Conservation (phyloP, 2,113 vertebrate species). For the Solenodon paradoxus region DNA sequence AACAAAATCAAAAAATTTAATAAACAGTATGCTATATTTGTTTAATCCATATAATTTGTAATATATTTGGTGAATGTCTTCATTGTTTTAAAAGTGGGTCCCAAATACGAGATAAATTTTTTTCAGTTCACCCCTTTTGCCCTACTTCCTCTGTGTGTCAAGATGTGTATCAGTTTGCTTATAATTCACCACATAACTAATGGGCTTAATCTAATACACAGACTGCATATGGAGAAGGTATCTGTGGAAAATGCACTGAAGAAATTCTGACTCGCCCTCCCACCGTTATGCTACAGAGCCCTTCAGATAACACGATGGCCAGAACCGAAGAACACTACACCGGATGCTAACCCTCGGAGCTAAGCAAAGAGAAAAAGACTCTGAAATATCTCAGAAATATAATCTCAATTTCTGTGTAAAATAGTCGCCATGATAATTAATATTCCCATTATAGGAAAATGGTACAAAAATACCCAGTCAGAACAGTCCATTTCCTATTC, state of each 20-base stretch:
- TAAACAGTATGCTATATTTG: neutral
- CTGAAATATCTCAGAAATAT: neutral
- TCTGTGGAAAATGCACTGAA: slow-evolving; percentile 30
- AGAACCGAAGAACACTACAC: neutral
- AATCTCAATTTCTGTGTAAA: neutral
- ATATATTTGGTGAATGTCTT: neutral
- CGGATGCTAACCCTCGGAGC: slow-evolving; percentile 36
- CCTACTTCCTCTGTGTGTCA: slow-evolving; percentile 27
- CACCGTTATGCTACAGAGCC: neutral
- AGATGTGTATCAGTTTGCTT: neutral
- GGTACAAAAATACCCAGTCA: too few relatives aligned
- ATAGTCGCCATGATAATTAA: neutral
- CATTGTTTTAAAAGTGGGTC: neutral
- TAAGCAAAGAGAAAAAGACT: neutral
- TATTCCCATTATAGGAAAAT: neutral
- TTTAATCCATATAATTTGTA: neutral
- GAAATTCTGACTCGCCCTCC: neutral
- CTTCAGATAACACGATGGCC: slow-evolving; percentile 34
- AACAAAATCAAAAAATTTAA: neutral
- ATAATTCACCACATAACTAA: slow-evolving; percentile 3
- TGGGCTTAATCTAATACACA: slow-evolving; percentile 28
- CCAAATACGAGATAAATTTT: neutral
- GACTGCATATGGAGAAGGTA: slow-evolving; percentile 41
- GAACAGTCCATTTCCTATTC: too few relatives aligned
- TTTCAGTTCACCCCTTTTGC: neutral